A percentile compares a stretch with the other conserved stretches of the same genome.
phyloP scores from a whole-genome alignment of 2,888 invertebrate genomes.

The Branchipolynoe longqiensis region DNA sequence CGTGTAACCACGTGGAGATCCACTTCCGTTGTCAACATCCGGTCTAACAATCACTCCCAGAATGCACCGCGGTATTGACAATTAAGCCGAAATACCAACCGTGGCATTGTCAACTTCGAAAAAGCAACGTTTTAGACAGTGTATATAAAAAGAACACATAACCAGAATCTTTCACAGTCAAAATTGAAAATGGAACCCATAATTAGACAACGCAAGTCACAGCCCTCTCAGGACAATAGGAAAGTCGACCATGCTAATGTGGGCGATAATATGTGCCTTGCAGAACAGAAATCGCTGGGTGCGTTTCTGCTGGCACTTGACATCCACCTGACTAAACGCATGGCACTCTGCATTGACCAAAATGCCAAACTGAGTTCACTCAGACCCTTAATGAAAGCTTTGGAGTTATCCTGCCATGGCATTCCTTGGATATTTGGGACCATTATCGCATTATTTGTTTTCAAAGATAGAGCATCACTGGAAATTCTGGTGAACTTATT shows the following conservation, averaged over 20 bases:
- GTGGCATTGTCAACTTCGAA: background rate
- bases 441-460: conserved; percentile 83
- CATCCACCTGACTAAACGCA: conserved; percentile 50
- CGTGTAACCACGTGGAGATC: conserved; percentile 49
- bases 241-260: background rate
- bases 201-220: background rate
- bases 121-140: no score
- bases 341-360: conserved; percentile 72
- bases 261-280: conserved; percentile 57
- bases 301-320: conserved; percentile 57
- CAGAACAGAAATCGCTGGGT: background rate
- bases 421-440: conserved; percentile 91
- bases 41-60: conserved; percentile 25
- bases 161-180: no score
- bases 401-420: conserved; percentile 93
- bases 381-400: conserved; percentile 83
- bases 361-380: conserved; percentile 70
- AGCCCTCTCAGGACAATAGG: background rate
- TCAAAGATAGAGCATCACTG: background rate
- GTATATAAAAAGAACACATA: no score
- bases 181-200: background rate
- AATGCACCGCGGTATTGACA: conserved; percentile 26
- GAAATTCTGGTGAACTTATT: conserved; percentile 63
- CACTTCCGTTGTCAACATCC: conserved; percentile 58
- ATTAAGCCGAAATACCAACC: background rate